Evolutionary conservation across 2,888 invertebrate species (phyloP).

Genomic region (Omphaloscelis lunosa): DNA sequence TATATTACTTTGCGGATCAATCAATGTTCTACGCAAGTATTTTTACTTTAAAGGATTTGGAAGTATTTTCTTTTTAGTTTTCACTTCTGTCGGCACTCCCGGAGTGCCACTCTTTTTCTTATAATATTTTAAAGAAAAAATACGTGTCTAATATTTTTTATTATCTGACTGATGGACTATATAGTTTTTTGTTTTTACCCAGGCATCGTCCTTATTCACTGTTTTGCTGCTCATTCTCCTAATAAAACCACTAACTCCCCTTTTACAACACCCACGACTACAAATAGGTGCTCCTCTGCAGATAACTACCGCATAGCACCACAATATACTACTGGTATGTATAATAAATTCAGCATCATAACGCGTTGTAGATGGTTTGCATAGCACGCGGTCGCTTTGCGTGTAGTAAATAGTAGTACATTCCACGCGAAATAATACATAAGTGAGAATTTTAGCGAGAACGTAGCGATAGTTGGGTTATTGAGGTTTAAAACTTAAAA

Average conservation of each 20-base stretch:
- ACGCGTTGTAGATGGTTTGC: neutral
- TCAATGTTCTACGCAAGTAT: too few species aligned
- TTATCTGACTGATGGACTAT: too few species aligned
- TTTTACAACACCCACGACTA: neutral
- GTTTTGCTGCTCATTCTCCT: neutral
- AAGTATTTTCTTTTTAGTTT: too few species aligned
- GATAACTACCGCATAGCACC: neutral
- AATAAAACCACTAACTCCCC: neutral
- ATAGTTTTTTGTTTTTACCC: too few species aligned
- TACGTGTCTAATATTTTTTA: too few species aligned
- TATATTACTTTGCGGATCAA: too few species aligned
- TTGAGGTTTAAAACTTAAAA: neutral
- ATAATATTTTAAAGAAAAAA: too few species aligned
- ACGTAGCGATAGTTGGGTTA: neutral
- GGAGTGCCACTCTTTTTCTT: too few species aligned
- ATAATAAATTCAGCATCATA: conserved; percentile 15
- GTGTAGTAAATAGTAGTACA: neutral
- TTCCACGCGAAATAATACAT: neutral
- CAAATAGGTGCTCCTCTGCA: neutral
- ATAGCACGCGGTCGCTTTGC: conserved; percentile 21
- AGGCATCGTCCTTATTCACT: too few species aligned
- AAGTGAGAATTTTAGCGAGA: neutral
- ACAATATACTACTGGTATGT: conserved; percentile 1
- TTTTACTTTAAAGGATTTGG: too few species aligned
- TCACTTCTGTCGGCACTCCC: too few species aligned